A percentile compares a stretch with the other conserved stretches of the same genome.
phyloP scores from a whole-genome alignment of 2,797 vertebrate species.

The Gallirallus australis region DNA sequence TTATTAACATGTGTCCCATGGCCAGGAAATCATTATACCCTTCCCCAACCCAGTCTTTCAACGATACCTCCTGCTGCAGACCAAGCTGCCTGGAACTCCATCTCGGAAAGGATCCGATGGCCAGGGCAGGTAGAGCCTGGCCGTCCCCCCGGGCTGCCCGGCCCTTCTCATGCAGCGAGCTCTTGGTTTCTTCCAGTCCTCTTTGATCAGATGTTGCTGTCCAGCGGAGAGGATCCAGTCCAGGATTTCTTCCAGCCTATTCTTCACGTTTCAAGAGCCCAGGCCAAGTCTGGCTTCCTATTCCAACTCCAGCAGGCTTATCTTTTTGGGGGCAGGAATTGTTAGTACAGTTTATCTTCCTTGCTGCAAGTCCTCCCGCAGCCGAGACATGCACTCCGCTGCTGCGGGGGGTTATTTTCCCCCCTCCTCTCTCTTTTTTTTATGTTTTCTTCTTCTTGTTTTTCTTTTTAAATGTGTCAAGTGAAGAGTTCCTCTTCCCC shows the following conservation, averaged over 20 bases:
- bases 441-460: constrained; percentile 32
- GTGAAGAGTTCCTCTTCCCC: constrained; percentile 64
- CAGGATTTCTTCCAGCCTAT: constrained; percentile 81
- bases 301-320: constrained; percentile 65
- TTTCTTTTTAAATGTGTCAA: constrained; percentile 66
- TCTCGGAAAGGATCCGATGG: not conserved
- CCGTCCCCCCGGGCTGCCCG: not conserved
- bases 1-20: constrained; percentile 68
- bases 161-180: not conserved
- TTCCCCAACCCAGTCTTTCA: not conserved
- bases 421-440: not conserved
- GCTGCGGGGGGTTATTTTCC: not conserved
- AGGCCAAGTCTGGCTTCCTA: constrained; percentile 73
- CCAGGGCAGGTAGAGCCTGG: not conserved
- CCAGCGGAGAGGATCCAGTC: constrained; percentile 72
- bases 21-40: constrained; percentile 47
- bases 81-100: not conserved
- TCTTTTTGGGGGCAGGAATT: constrained; percentile 67
- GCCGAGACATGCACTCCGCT: constrained; percentile 36
- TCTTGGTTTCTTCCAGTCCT: not conserved
- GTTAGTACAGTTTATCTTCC: constrained; percentile 65
- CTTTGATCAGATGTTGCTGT: not conserved
- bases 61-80: not conserved
- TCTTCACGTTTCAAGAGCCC: constrained; percentile 58
- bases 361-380: constrained; percentile 54